These are phyloP conservation scores for Alligator mississippiensis DNA, from an alignment of 2,113 vertebrate genomes.

Conservation along the genomic window DNA sequence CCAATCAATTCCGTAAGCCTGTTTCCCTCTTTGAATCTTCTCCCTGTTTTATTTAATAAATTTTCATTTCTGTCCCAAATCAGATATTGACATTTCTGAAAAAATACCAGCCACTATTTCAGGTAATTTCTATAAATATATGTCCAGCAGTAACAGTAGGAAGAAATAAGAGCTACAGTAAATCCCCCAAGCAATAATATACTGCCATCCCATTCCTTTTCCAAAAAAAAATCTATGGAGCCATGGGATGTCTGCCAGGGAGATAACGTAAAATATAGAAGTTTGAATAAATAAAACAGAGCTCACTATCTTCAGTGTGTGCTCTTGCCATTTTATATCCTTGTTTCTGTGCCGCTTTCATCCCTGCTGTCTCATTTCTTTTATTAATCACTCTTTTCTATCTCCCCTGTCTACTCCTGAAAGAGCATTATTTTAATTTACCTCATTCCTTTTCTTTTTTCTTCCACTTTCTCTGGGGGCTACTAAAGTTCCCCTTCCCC, in stretches of 20 bases:
- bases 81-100: conserved; percentile 24
- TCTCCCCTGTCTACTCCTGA: neutral
- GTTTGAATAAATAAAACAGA: conserved; percentile 20
- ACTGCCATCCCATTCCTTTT: neutral
- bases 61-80: neutral
- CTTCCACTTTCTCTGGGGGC: conserved; percentile 7
- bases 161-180: neutral
- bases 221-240: neutral
- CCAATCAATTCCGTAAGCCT: neutral
- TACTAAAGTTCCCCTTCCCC: neutral
- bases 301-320: neutral
- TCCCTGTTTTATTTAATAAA: neutral
- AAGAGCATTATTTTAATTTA: neutral
- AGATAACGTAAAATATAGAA: conserved; percentile 11
- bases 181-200: neutral
- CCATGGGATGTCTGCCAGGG: neutral
- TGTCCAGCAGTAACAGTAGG: neutral
- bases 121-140: conserved; percentile 16
- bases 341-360: conserved; percentile 25
- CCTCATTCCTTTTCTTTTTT: conserved; percentile 35
- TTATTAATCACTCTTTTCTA: conserved; percentile 40
- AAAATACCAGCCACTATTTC: neutral
- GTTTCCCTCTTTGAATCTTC: neutral
- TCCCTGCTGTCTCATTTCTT: conserved; percentile 40
- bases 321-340: conserved; percentile 16